Percentiles rank a stretch among this genome's conserved stretches.
phyloP scores from a whole-genome alignment of 2,888 invertebrate species.

The Lottia gigantea region DNA sequence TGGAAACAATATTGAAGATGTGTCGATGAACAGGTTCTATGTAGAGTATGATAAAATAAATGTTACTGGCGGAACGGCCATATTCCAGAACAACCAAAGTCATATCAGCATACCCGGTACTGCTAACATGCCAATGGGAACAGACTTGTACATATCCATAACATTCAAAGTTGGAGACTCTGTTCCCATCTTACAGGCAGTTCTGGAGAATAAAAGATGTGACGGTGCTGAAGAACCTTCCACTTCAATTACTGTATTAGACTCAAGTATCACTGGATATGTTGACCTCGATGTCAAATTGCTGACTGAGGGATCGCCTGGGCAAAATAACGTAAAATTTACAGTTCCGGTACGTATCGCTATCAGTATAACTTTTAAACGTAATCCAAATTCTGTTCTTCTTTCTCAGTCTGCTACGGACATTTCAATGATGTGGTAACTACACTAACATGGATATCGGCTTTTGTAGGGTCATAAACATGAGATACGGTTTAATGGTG shows the following conservation, averaged over 20 bases:
- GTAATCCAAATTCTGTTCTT: no score
- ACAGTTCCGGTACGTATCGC: background rate
- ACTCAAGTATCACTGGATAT: background rate
- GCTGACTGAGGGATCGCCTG: background rate
- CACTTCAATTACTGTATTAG: background rate
- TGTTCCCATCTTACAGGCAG: background rate
- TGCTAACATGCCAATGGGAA: background rate
- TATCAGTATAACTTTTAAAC: no score
- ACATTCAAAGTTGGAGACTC: background rate
- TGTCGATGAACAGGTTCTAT: background rate
- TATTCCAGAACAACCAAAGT: background rate
- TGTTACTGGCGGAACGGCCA: background rate
- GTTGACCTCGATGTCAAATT: background rate
- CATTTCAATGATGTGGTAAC: no score
- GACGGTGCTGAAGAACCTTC: background rate
- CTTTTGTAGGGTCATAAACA: no score
- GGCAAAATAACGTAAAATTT: background rate
- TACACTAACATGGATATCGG: no score
- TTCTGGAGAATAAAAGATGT: background rate
- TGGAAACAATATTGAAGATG: background rate
- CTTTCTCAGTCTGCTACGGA: no score
- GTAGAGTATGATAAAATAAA: background rate
- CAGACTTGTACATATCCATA: background rate
- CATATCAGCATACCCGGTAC: background rate
- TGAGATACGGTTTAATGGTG: no score